These are phyloP conservation scores for Hemiprocne comata DNA, from an alignment of 2,113 vertebrate species.

Conservation along the genomic window DNA sequence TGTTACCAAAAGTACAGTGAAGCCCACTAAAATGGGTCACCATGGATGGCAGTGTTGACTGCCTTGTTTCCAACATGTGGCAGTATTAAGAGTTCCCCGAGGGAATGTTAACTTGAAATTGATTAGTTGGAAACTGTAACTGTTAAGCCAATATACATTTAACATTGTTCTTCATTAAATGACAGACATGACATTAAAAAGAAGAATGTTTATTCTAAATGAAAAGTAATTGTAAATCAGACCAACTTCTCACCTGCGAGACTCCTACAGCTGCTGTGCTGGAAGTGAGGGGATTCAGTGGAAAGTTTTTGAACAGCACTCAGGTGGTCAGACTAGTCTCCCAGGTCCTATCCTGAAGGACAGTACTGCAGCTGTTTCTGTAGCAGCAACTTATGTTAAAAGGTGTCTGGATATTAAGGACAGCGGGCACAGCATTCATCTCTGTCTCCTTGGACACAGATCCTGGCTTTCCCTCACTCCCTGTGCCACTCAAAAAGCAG, in stretches of 20 bases:
- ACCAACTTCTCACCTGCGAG: background rate
- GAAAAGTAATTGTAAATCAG: background rate
- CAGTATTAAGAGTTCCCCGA: background rate
- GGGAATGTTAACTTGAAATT: background rate
- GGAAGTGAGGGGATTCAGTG: background rate
- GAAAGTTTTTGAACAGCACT: background rate
- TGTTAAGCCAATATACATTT: background rate
- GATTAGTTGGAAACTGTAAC: background rate
- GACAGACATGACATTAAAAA: background rate
- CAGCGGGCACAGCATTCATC: background rate
- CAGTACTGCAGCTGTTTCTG: background rate
- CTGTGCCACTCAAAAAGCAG: background rate
- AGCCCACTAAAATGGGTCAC: background rate
- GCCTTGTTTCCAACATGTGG: background rate
- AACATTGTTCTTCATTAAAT: constrained; percentile 3
- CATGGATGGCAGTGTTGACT: background rate
- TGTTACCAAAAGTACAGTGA: background rate
- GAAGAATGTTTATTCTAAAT: background rate
- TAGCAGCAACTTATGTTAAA: background rate
- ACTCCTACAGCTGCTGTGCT: background rate
- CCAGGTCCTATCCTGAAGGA: background rate
- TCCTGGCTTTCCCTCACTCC: background rate
- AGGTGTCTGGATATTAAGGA: background rate
- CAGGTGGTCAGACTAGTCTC: background rate
- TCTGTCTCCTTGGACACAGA: background rate